phyloP scores from a whole-genome alignment of 1,140 invertebrate genomes.

The Hypothenemus hampei region DNA sequence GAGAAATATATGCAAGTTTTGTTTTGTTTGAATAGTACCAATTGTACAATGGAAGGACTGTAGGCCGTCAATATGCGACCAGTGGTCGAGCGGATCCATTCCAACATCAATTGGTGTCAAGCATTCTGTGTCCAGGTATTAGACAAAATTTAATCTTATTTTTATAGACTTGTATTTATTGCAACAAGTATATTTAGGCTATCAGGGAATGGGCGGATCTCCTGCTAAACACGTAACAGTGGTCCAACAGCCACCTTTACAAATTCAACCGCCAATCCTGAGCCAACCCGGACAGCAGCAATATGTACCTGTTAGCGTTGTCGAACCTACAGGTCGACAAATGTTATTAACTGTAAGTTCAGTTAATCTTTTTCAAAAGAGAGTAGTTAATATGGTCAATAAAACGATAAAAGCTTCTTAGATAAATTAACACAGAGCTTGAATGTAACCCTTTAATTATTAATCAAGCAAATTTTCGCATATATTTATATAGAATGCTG shows the following conservation, averaged over 20 bases:
- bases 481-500: slow-evolving; percentile 57
- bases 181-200: slow-evolving; percentile 42
- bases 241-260: slow-evolving; percentile 62
- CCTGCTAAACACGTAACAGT: slow-evolving; percentile 87
- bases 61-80: slow-evolving; percentile 60
- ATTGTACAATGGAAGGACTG: slow-evolving; percentile 74
- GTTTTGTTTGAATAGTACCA: slow-evolving; percentile 63
- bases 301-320: slow-evolving; percentile 87
- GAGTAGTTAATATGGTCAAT: background rate
- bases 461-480: no score
- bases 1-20: no score
- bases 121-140: slow-evolving; percentile 76
- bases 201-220: slow-evolving; percentile 76
- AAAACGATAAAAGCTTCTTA: background rate
- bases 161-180: background rate
- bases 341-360: slow-evolving; percentile 59
- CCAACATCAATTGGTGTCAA: slow-evolving; percentile 83
- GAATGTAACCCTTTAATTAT: no score
- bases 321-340: slow-evolving; percentile 65
- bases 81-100: slow-evolving; percentile 62
- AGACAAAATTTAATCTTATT: background rate
- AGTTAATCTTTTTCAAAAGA: no score
- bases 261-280: slow-evolving; percentile 65
- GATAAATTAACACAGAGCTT: no score
- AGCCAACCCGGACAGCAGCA: slow-evolving; percentile 73